Base-by-base conservation (phyloP, 2,888 invertebrate genomes). In the Phaedon cochleariae region DNA sequence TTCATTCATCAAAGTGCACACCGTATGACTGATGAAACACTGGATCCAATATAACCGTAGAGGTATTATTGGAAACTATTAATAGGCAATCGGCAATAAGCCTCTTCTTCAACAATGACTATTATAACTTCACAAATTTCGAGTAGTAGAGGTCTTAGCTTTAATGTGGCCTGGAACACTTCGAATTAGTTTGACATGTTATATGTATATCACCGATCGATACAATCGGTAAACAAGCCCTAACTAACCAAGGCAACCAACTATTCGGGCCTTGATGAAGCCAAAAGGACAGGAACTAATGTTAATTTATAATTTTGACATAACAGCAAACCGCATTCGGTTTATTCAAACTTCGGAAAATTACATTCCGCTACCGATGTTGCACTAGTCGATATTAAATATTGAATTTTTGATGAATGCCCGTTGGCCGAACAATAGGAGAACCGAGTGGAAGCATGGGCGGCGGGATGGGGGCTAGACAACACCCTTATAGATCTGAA, bases 221-320 rank as follows among this genome's bases (percentile, higher is more conserved):
- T 53, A 17, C 52, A 45, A 49, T 69, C 65, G 70, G 65, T 70
- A 71, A 73, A 73, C 74, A 70, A 73, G 72, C 67, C 72, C 67
- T 65, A 73, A 73, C 73, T 73, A 74, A 74, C 74, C 72, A 73
- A 72, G 73, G 70, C 73, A 74, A 73, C 73, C 73, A 70, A 70
- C 70, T 10, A 10, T 9, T 9, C 70, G 60, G 65, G 65, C 65
- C 67, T 49, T 53, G 26, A 49, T 54, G 69, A 49, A n/a, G 59
- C 53, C 49, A 21, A 54, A 54, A 62, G 62, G 54, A 48, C 62
- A 15, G 51, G 18, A 52, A 37, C 62, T 59, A 49, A 73, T 73
- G 71, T 69, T 70, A 74, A 73, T 73, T 74, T 71, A 74, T 72
- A 73, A 74, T 74, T 73, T 67, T 65, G 67, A 63, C 70, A 73